Evolutionary conservation across 2,113 vertebrate species (phyloP).

Genomic region (Puma concolor): DNA sequence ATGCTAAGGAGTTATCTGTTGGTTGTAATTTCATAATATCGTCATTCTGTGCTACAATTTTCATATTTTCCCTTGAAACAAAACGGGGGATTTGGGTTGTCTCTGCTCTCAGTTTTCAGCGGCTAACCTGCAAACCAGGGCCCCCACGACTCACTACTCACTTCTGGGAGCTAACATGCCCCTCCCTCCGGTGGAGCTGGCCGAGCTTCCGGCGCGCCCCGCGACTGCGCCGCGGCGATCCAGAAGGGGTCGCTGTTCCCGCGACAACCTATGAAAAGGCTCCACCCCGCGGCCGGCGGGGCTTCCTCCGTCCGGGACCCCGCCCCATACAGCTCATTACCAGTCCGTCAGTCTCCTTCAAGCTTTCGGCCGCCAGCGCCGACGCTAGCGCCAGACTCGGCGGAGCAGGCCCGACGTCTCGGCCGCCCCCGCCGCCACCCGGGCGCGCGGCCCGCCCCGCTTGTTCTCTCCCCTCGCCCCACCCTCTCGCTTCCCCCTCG

Average conservation of each 20-base stretch:
- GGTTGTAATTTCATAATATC: background rate
- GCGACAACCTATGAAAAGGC: background rate
- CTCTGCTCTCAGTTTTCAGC: background rate
- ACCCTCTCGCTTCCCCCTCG: background rate
- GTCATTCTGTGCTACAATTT: background rate
- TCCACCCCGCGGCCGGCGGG: background rate
- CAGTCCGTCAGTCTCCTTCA: rapidly evolving
- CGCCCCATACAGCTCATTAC: rapidly evolving
- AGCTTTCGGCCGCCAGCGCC: rapidly evolving
- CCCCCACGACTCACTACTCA: rapidly evolving
- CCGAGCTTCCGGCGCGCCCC: background rate
- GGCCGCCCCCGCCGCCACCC: background rate
- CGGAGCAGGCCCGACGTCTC: background rate
- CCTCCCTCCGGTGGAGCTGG: rapidly evolving
- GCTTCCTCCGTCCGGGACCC: rapidly evolving
- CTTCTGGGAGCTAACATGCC: rapidly evolving
- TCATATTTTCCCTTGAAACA: background rate
- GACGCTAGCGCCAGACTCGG: background rate
- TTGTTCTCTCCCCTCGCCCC: background rate
- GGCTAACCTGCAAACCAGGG: rapidly evolving
- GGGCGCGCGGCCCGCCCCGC: background rate
- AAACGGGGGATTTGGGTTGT: background rate
- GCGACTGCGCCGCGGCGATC: background rate
- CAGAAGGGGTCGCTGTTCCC: conserved; percentile 70
- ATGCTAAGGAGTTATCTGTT: background rate